Conservation (phyloP, 2,888 invertebrate genomes). For the Esperia sulphurella region DNA sequence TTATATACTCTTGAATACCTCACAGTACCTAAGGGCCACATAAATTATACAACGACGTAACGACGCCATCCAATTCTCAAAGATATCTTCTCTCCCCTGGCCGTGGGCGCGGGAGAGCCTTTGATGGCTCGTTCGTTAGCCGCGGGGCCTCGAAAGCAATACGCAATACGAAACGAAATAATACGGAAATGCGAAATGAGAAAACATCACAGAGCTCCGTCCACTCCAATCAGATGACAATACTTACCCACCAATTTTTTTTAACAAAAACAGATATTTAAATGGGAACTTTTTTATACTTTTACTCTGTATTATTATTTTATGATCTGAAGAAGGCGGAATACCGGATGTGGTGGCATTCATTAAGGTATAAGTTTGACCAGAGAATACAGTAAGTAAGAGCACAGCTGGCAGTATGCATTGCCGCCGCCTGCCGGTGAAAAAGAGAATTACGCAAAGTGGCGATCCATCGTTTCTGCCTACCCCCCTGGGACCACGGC, state of each 20-base stretch:
- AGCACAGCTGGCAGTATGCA: too few species aligned
- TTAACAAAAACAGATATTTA: slow-evolving; percentile 13
- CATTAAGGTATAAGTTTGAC: too few species aligned
- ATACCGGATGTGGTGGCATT: too few species aligned
- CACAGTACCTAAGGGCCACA: slow-evolving; percentile 26
- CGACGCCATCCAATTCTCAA: slow-evolving; percentile 58
- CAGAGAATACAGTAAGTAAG: too few species aligned
- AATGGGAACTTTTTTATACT: too few species aligned
- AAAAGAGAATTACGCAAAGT: too few species aligned
- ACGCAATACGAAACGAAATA: slow-evolving; percentile 31
- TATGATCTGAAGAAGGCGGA: too few species aligned
- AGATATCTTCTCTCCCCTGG: slow-evolving; percentile 29
- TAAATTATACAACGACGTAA: slow-evolving; percentile 53
- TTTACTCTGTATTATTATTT: too few species aligned
- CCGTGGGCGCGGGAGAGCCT: slow-evolving; percentile 14
- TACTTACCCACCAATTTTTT: slow-evolving; percentile 29
- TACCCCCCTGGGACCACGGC: too few species aligned
- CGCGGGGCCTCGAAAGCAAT: not conserved
- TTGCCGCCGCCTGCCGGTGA: too few species aligned
- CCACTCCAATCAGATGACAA: slow-evolving; percentile 51
- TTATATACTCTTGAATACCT: not conserved
- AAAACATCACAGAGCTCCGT: slow-evolving; percentile 52
- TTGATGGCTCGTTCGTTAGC: slow-evolving; percentile 22
- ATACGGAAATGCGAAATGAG: slow-evolving; percentile 68
- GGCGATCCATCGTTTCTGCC: too few species aligned